A percentile compares a stretch with the other conserved stretches of the same genome.
Conservation (phyloP, 2,888 invertebrate genomes). For the Gisinianus flammeolus region DNA sequence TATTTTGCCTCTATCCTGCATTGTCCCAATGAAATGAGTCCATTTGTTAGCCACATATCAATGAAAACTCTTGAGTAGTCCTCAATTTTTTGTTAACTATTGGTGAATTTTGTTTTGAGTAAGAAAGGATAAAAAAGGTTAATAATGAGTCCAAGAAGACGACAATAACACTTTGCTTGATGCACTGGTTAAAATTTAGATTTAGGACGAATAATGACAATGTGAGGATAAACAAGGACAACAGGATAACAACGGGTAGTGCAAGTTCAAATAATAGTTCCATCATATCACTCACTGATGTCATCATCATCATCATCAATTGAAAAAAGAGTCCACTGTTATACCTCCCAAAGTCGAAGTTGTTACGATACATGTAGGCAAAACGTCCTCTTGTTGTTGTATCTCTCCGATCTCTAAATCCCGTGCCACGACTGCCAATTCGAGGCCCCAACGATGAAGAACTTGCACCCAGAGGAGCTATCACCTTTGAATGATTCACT, state of each 20-base stretch:
- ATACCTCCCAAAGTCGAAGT: slow-evolving; percentile 59
- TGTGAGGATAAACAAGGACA: slow-evolving; percentile 18
- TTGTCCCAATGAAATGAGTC: slow-evolving; percentile 5
- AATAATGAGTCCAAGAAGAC: slow-evolving; percentile 11
- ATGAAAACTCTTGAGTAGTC: slow-evolving; percentile 31
- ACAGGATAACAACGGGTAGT: slow-evolving; percentile 21
- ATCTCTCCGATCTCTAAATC: slow-evolving; percentile 59
- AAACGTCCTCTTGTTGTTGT: slow-evolving; percentile 46
- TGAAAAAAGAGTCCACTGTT: slow-evolving; percentile 58
- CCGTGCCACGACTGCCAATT: slow-evolving; percentile 66
- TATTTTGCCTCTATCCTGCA: slow-evolving; percentile 27
- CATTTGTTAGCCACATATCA: slow-evolving; percentile 12
- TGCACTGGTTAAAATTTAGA: slow-evolving; percentile 21
- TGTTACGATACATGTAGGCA: slow-evolving; percentile 46
- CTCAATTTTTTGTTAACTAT: not conserved
- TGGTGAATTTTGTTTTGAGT: slow-evolving; percentile 6
- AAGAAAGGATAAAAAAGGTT: slow-evolving; percentile 22
- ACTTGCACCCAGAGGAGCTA: slow-evolving; percentile 64
- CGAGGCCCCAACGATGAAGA: slow-evolving; percentile 57
- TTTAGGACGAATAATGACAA: slow-evolving; percentile 20
- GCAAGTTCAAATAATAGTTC: slow-evolving; percentile 32
- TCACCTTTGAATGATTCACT: slow-evolving; percentile 66
- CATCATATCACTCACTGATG: slow-evolving; percentile 39
- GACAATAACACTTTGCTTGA: slow-evolving; percentile 5
- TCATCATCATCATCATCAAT: slow-evolving; percentile 40